Base-by-base conservation (phyloP, 2,797 vertebrate species). In the Glyptemys insculpta region DNA sequence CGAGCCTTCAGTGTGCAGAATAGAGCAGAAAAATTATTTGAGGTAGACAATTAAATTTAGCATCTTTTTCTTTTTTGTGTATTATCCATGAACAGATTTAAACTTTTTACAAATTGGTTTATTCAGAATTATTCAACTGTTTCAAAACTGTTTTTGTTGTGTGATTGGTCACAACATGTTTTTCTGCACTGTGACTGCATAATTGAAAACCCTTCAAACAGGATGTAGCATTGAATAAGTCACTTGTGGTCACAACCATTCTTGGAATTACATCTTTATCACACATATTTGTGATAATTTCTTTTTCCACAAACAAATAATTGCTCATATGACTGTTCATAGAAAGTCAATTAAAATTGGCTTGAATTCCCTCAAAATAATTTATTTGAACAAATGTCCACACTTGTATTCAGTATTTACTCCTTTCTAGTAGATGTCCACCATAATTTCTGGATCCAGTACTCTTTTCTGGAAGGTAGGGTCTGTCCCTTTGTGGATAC, bases 201-300 rank as follows among this genome's bases (percentile, higher is more conserved):
- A 90, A 80, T 52, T 3, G 1, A 9, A 29, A 47, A 19, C 8
- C 2, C 87, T 93, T 62, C 50, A 90, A 86, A 21, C 8, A 57
- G 82, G 44, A 59, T 59, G 27, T 41, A 88, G 8, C 15, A 3
- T 50, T 18, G 87, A 34, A 0, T 0, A 84, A 27, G 4, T 53
- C 19, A 76, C 59, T 34, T 68, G 50, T 50, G 50, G 50, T 50
- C 14, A 50, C 5, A 15, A 50, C 50, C 50, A 50, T 50, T 50
- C 50, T 50, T 50, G 50, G 50, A 50, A 50, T 50, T 50, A 50
- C 50, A 90, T 6, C 1, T 8, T 47, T 83, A 3, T 25, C 65
- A 84, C 49, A 87, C n/a, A 56, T 34, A 44, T 37, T 89, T 80
- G 31, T 80, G 78, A 81, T 49, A 47, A 53, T 91, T 96, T 90